Percentiles rank a stretch among this genome's conserved stretches.
Conservation (phyloP, 1,140 invertebrate genomes). For the Araneus ventricosus region DNA sequence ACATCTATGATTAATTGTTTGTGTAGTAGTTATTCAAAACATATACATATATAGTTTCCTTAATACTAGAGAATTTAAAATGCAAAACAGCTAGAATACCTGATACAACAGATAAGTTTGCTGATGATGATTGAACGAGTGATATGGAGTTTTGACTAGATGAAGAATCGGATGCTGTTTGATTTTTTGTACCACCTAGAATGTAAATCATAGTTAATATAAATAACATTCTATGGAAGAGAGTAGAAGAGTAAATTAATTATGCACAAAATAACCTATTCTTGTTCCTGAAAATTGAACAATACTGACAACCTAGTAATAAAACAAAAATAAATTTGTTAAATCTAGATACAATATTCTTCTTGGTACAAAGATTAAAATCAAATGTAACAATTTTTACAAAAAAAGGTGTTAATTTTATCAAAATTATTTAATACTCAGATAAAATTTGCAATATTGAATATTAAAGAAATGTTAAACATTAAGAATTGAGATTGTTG, state of each 20-base stretch:
- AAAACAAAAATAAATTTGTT: too few species aligned
- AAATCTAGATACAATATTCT: too few species aligned
- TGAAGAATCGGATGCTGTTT: conserved; percentile 59
- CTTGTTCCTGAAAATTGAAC: too few species aligned
- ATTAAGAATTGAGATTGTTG: too few species aligned
- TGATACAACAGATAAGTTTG: conserved; percentile 70
- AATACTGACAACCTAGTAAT: too few species aligned
- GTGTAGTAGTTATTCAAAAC: too few species aligned
- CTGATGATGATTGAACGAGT: conserved; percentile 56
- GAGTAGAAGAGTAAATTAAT: too few species aligned
- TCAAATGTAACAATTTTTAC: not conserved
- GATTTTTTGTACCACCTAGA: conserved; percentile 48
- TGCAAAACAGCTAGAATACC: not conserved
- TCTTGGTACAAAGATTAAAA: too few species aligned
- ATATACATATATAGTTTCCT: too few species aligned
- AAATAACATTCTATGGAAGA: not conserved
- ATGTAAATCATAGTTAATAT: not conserved
- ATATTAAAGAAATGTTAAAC: not conserved
- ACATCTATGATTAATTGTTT: too few species aligned
- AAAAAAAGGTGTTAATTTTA: not conserved
- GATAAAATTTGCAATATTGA: not conserved
- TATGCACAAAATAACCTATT: too few species aligned
- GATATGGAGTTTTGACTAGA: conserved; percentile 72
- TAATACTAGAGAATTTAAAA: not conserved
- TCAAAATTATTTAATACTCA: too few species aligned